Evolutionary conservation across 2,797 vertebrate species (phyloP).

Genomic region (Sandelia bainsii): DNA sequence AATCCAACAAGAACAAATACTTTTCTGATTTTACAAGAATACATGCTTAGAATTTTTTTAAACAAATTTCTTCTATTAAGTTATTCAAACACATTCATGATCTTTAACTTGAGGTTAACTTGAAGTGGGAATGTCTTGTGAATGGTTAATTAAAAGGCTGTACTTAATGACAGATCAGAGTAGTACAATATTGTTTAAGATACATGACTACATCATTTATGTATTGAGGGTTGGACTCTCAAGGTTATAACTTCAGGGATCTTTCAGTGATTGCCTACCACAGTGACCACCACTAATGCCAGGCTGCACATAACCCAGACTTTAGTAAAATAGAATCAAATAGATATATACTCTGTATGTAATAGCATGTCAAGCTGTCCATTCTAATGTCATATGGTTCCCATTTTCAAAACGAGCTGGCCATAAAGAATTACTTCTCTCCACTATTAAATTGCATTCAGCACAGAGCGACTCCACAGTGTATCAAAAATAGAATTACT

Average conservation of each 20-base stretch:
- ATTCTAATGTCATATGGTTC: conserved; percentile 12
- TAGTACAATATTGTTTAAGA: conserved; percentile 60
- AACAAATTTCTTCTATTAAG: not conserved
- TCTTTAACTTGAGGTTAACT: conserved; percentile 63
- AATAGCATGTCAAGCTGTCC: conserved; percentile 32
- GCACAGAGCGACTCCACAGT: not conserved
- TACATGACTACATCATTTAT: conserved; percentile 67
- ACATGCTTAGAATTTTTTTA: not conserved
- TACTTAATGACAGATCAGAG: conserved; percentile 71
- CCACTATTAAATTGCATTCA: not conserved
- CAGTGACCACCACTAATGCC: conserved; percentile 76
- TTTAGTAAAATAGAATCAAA: conserved; percentile 61
- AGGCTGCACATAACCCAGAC: conserved; percentile 64
- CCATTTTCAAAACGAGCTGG: conserved; percentile 4
- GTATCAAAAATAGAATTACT: too few species aligned
- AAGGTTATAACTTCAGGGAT: conserved; percentile 75
- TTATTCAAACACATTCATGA: conserved; percentile 45
- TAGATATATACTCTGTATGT: conserved; percentile 40
- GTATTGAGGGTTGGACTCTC: conserved; percentile 56
- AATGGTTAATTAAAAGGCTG: conserved; percentile 58
- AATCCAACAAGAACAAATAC: conserved; percentile 22
- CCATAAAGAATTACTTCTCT: not conserved
- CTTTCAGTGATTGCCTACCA: conserved; percentile 57
- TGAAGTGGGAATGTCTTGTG: conserved; percentile 52
- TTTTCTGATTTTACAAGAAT: conserved; percentile 24